Evolutionary conservation across 1,140 invertebrate species (phyloP), one percentile per base, ranked within the genome.

Genomic region (Drosophila funebris): DNA sequence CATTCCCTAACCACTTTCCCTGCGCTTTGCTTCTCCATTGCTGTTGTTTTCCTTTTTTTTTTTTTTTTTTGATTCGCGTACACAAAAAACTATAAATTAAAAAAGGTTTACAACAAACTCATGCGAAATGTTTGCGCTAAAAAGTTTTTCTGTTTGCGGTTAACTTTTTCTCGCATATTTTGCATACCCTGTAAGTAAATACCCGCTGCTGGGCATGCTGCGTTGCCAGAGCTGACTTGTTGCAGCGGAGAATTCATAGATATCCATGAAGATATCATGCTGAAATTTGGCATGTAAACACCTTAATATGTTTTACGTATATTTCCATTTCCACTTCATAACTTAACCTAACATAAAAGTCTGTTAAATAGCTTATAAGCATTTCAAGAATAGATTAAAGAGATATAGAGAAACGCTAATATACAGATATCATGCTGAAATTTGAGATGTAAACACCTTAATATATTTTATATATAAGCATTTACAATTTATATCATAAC

Each of bases 1-100:
- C 50, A 33, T 39, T 53, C 4, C 9, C 20, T 29, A 27, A 11
- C 20, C 27, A 6, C 24, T 2, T 8, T 3, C 0, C 24, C 24
- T 11, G 8, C 7, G 3, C 52, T 14, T 9, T 1, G 2, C 13
- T 13, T 24, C 0, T 4, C 9, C n/a, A n/a, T n/a, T n/a, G n/a
- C n/a, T n/a, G n/a, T 44, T 31, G 41, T 27, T 20, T n/a, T n/a
- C n/a, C n/a, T n/a, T n/a, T n/a, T n/a, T n/a, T n/a, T n/a, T 29
- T 43, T 14, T 27, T 44, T 43, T 27, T 13, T 24, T 18, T 36
- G 43, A 16, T 27, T 39, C 29, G 33, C 57, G 24, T 24, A 61
- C 37, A 57, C 36, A 72, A 73, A 76, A 76, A 81, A 73, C 63
- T 77, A 78, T 72, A 75, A 78, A 75, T 75, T 75, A 78, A 72